Base-by-base conservation (phyloP, 2,113 vertebrate genomes). In the Spheniscus mendiculus region DNA sequence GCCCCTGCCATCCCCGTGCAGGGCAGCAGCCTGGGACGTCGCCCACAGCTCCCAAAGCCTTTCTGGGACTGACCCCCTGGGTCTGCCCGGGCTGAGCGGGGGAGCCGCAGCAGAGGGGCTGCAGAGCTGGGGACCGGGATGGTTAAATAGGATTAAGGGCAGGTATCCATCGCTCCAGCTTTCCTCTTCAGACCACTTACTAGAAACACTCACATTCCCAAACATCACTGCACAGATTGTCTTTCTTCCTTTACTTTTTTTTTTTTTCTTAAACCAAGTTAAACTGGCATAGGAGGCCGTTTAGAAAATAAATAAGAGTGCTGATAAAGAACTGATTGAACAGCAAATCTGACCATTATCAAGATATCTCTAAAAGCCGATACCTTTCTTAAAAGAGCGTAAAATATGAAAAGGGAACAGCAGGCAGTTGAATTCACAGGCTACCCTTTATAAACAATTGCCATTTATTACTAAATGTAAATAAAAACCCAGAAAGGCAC, bases 111-210 rank as follows among this genome's bases (percentile, higher is more conserved):
- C 49, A 30, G 16, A 5, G 44, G 18, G 56, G 30, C 34, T 34
- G 49, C 44, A 18, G 72, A 34, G 56, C 36, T 58, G 3, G 0
- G 12, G 5, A 9, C 34, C 0, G 0, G n/a, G 19, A 3, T 0
- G 10, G 22, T 8, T 15, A 4, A 5, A 5, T 0, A 1, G 56
- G 30, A 1, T 26, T 6, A 3, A 29, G 56, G 52, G 22, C 52
- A 42, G 76, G 19, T 21, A 1, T 1, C 5, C 34, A 15, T 18
- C 1, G 1, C 15, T 42, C 12, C 63, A 20, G 32, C n/a, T 58
- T 66, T 10, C 44, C 36, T 63, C 19, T 34, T 22, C 53, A 30
- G 15, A 10, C 4, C 29, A 4, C 52, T 49, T 38, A 9, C 30
- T 15, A 12, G 69, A 27, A 80, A 58, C 49, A 7, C n/a, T 72